Evolutionary conservation across 2,797 vertebrate genomes (phyloP), one percentile per base, ranked within the genome.

Genomic region (Hippoglossus hippoglossus): DNA sequence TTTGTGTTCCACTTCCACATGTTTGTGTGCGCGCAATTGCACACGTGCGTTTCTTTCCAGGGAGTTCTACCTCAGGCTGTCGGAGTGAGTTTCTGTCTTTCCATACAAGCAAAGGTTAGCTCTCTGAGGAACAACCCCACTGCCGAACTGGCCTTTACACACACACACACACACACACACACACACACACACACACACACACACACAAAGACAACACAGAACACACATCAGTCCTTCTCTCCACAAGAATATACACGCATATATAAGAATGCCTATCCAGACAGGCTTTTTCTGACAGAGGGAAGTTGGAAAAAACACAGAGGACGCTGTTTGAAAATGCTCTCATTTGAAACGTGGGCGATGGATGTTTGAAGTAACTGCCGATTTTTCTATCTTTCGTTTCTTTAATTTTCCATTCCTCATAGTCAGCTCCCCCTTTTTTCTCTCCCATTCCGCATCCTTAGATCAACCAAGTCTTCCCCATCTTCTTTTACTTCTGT

Each of bases 51-150:
- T 3, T 63, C 41, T 80, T 73, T 63, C 68, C 63, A 55, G 67
- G 52, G 83, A 81, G 44, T 74, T 81, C 64, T 36, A 73, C 79
- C 75, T 63, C 56, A 0, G 80, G 73, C 71, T 79, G 63, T 85
- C 54, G 16, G 72, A 77, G 22, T 69, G 71, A 72, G 67, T 81
- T 82, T 83, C 70, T 82, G 58, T 84, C 78, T 87, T 55, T 77
- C 75, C 59, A 21, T 36, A 64, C 62, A 72, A 74, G 77, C 77
- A 84, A 90, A 89, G 84, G 84, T 89, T 81, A 85, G 50, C 63
- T 85, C 85, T 87, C 84, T 3, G 25, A 65, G 87, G 85, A 79
- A 64, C 61, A 46, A 56, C 62, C 41, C 55, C 53, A 46, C 71
- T 59, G 79, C 49, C 13, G 2, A 78, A 79, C 75, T 79, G 83